Conservation (phyloP, 1,140 invertebrate genomes). For the Ylistrum balloti region DNA sequence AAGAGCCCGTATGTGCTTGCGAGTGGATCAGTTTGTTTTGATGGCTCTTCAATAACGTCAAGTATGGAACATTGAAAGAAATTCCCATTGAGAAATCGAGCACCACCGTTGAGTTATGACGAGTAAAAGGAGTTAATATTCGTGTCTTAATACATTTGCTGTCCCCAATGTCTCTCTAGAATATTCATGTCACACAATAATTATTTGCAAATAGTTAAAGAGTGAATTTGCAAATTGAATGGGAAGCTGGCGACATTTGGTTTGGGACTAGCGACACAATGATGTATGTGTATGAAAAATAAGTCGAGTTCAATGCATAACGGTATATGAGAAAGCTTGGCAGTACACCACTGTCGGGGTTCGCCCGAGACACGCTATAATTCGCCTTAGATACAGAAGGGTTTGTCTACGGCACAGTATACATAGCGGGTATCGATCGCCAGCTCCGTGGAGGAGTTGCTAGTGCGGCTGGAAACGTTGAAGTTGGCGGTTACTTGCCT, state of each 20-base stretch:
- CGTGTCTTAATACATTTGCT: background rate
- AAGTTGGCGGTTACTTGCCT: background rate
- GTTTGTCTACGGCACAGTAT: background rate
- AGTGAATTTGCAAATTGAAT: background rate
- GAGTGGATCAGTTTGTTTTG: conserved; percentile 19
- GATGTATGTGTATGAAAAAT: background rate
- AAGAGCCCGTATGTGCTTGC: conserved; percentile 25
- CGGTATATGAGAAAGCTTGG: background rate
- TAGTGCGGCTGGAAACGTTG: background rate
- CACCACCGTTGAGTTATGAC: background rate
- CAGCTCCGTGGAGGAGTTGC: background rate
- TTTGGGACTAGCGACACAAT: background rate
- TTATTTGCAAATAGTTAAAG: background rate
- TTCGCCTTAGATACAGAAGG: background rate
- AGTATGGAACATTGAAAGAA: background rate
- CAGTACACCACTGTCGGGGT: background rate
- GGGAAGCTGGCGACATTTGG: background rate
- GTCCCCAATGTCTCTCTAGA: background rate
- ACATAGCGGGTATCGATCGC: background rate
- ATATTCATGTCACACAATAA: background rate
- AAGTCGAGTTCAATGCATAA: background rate
- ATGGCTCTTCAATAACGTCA: conserved; percentile 20
- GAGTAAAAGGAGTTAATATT: background rate
- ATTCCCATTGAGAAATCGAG: conserved; percentile 7
- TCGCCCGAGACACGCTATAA: conserved; percentile 22